These are phyloP conservation scores for Pavo muticus DNA, from an alignment of 2,113 vertebrate species.

Conservation along the genomic window DNA sequence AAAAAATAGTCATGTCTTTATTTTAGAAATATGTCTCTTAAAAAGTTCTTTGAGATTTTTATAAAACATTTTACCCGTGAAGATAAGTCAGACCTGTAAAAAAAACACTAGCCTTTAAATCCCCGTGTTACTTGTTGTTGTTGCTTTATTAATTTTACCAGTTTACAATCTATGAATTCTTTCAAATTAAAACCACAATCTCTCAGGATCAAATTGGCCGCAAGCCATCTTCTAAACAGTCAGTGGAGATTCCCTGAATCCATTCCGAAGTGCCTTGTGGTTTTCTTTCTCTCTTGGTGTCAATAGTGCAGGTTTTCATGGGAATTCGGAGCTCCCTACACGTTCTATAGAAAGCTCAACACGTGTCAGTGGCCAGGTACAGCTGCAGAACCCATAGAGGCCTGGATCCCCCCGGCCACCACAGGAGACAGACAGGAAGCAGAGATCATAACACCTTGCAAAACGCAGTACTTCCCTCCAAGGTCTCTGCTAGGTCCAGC, in stretches of 20 bases:
- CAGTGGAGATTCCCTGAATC: constrained; percentile 84
- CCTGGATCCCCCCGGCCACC: not conserved
- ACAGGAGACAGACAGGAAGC: constrained; percentile 27
- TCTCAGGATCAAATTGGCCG: constrained; percentile 61
- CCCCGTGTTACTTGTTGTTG: not conserved
- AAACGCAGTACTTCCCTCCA: constrained; percentile 9
- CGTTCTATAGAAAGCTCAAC: not conserved
- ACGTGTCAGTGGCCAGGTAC: not conserved
- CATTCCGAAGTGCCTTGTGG: constrained; percentile 57
- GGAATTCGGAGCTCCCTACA: constrained; percentile 45
- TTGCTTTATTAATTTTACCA: not conserved
- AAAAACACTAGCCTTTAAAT: constrained; percentile 21
- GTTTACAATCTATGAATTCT: not conserved
- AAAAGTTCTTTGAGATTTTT: constrained; percentile 59
- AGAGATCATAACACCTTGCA: not conserved
- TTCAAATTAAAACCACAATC: constrained; percentile 13
- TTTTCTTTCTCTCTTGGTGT: constrained; percentile 64
- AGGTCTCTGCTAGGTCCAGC: constrained; percentile 50
- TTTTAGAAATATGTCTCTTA: constrained; percentile 58
- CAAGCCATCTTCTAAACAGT: constrained; percentile 71
- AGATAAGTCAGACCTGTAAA: constrained; percentile 35
- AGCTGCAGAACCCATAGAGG: not conserved
- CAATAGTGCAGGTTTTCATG: constrained; percentile 81
- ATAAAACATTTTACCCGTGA: constrained; percentile 70
- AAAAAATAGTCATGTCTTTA: constrained; percentile 64